Evolutionary conservation across 2,797 vertebrate genomes (phyloP).

Genomic region (Ficedula albicollis): DNA sequence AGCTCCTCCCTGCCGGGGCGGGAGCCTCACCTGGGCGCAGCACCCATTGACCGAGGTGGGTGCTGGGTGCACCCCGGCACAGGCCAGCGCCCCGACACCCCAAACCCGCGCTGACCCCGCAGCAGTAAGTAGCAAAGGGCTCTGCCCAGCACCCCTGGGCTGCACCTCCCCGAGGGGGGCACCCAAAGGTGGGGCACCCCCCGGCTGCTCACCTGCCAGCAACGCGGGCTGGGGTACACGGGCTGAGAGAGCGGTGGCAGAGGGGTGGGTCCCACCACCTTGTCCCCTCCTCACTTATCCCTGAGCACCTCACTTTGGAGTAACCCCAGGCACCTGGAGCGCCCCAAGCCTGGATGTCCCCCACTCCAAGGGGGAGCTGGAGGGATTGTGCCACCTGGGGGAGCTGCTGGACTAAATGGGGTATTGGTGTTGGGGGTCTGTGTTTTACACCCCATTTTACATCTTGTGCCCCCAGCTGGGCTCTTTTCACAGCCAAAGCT

Average conservation of each 20-base stretch:
- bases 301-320: neutral
- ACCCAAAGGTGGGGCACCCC: neutral
- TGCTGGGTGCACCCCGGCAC: neutral
- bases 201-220: rapidly evolving
- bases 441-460: neutral
- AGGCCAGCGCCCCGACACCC: neutral
- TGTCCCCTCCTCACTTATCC: neutral
- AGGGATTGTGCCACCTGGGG: neutral
- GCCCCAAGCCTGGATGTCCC: neutral
- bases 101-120: neutral
- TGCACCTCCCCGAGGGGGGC: neutral
- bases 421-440: rapidly evolving
- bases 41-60: neutral
- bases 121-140: slow-evolving; percentile 1
- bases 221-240: rapidly evolving
- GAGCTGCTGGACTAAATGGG: neutral
- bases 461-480: neutral
- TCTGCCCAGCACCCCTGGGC: neutral
- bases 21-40: slow-evolving; percentile 32
- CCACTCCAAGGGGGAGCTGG: rapidly evolving
- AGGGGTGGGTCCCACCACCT: rapidly evolving
- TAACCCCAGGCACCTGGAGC: neutral
- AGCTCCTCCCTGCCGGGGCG: slow-evolving; percentile 28
- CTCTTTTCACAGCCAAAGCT: neutral
- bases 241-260: rapidly evolving